These are phyloP conservation scores for Silurus lanzhouensis DNA, from an alignment of 2,797 vertebrate genomes.

Conservation along the genomic window DNA sequence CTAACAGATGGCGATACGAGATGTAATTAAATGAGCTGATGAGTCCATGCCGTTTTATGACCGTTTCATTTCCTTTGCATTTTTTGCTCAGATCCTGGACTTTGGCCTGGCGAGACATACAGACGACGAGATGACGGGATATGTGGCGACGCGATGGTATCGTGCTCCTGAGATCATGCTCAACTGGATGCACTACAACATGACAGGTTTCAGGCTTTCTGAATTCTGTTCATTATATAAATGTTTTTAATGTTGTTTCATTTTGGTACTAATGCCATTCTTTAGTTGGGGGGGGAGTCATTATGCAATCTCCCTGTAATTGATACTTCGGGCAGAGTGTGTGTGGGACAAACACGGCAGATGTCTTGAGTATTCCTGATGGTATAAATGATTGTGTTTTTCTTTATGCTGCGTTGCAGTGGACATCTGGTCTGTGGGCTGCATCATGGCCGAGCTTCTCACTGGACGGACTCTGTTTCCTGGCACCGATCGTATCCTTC, in stretches of 20 bases:
- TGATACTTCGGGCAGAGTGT: not conserved
- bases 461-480: conserved; percentile 96
- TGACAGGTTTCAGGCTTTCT: conserved; percentile 80
- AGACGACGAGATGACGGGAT: conserved; percentile 98
- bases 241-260: not conserved
- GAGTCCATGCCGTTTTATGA: conserved; percentile 21
- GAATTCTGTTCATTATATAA: too few relatives aligned
- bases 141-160: conserved; percentile 97
- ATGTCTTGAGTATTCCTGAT: not conserved
- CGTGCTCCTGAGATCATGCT: conserved; percentile 98
- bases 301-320: not conserved
- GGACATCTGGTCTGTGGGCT: conserved; percentile 99
- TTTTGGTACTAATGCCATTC: not conserved
- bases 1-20: conserved; percentile 22
- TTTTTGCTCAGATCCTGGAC: conserved; percentile 86
- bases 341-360: not conserved
- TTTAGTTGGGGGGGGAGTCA: too few relatives aligned
- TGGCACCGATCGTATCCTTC: conserved; percentile 99
- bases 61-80: conserved; percentile 7
- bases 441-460: conserved; percentile 98
- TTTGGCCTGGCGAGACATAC: conserved; percentile 96
- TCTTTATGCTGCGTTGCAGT: conserved; percentile 73
- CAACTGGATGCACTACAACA: conserved; percentile 99
- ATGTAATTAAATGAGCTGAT: conserved; percentile 30
- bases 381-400: not conserved